Conservation (phyloP, 2,888 invertebrate species). For the Imbricaverruca yamaguchii region DNA sequence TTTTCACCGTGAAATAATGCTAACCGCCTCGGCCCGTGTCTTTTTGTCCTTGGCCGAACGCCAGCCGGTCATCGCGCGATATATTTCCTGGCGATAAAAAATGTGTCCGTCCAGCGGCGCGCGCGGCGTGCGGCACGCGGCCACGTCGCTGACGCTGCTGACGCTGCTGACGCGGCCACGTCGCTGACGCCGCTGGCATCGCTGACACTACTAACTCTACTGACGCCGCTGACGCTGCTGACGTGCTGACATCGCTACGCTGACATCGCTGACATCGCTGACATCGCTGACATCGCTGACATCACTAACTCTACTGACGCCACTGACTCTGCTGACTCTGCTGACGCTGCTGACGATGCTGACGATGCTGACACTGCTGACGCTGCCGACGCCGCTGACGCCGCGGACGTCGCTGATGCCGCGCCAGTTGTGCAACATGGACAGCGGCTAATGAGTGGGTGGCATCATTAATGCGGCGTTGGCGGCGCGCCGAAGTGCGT, state of each 20-base stretch:
- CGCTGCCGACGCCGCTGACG: too few species aligned
- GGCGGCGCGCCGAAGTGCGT: not conserved
- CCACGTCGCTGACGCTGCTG: not conserved
- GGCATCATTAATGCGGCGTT: conserved; percentile 7
- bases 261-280: too few species aligned
- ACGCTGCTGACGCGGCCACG: too few species aligned
- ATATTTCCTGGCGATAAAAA: not conserved
- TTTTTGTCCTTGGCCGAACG: conserved; percentile 14
- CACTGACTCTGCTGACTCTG: too few species aligned
- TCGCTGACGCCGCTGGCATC: not conserved
- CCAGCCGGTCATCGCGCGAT: conserved; percentile 5
- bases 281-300: too few species aligned
- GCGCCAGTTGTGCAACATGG: conserved; percentile 15
- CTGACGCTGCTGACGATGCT: too few species aligned
- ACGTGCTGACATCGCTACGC: not conserved
- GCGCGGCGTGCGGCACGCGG: not conserved
- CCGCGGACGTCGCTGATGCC: not conserved
- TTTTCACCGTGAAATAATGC: conserved; percentile 21
- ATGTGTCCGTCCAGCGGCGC: not conserved
- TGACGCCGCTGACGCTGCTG: too few species aligned
- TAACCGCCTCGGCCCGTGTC: conserved; percentile 9
- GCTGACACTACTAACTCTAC: not conserved
- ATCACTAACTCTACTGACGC: too few species aligned
- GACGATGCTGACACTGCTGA: too few species aligned
- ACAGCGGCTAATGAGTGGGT: not conserved